Percentiles rank a stretch among this genome's conserved stretches.
Evolutionary conservation across 2,888 invertebrate species (phyloP).

Genomic region (Microctonus aethiopoides): DNA sequence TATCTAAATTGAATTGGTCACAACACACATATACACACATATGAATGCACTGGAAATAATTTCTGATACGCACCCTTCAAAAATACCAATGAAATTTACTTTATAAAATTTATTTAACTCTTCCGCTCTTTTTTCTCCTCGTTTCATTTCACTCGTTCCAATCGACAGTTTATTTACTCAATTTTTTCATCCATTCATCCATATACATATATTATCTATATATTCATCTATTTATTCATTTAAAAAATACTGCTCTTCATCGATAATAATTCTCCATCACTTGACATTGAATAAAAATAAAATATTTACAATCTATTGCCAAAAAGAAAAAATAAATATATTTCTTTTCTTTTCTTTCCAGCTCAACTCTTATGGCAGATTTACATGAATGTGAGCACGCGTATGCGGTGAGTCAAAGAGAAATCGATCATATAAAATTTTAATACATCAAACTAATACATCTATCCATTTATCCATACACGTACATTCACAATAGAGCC

Average conservation of each 20-base stretch:
- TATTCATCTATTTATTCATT: no score
- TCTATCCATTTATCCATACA: slow-evolving; percentile 6
- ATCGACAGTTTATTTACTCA: not conserved
- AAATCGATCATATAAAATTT: slow-evolving; percentile 62
- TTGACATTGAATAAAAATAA: no score
- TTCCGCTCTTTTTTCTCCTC: not conserved
- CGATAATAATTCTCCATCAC: no score
- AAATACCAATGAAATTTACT: slow-evolving; percentile 13
- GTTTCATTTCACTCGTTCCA: not conserved
- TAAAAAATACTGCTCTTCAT: no score
- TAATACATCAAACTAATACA: slow-evolving; percentile 53
- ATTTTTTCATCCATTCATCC: not conserved
- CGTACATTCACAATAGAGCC: not conserved
- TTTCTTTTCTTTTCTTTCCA: no score
- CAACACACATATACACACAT: slow-evolving; percentile 15
- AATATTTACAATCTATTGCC: no score
- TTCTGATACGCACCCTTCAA: slow-evolving; percentile 12
- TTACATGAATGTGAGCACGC: not conserved
- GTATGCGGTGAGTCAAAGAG: slow-evolving; percentile 3
- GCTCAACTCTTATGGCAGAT: no score
- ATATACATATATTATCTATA: not conserved
- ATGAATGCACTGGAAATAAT: slow-evolving; percentile 1
- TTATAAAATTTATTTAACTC: not conserved
- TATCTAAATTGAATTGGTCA: slow-evolving; percentile 62
- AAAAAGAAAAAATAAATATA: no score